phyloP scores from a whole-genome alignment of 2,888 invertebrate genomes.

The Hirtodrosophila trivittata region DNA sequence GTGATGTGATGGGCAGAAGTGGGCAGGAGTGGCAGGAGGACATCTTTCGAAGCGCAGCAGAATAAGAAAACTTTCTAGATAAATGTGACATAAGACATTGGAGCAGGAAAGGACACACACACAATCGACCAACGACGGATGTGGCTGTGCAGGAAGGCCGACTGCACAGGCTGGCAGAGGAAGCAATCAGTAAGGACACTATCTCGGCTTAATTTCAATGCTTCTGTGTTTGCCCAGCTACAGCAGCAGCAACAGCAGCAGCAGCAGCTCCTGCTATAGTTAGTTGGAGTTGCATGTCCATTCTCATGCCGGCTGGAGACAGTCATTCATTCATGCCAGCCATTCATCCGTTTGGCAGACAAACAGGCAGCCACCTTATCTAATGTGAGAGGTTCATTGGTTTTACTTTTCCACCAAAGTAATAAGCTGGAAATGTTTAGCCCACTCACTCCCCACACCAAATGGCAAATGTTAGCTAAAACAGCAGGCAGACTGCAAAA shows the following conservation, averaged over 20 bases:
- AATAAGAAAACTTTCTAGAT: constrained; percentile 76
- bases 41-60: constrained; percentile 47
- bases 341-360: constrained; percentile 62
- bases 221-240: constrained; percentile 51
- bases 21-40: constrained; percentile 23
- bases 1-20: constrained; percentile 44
- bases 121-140: constrained; percentile 66
- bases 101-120: constrained; percentile 61
- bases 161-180: constrained; percentile 57
- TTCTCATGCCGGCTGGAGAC: no score
- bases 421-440: constrained; percentile 79
- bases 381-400: constrained; percentile 80
- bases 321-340: constrained; percentile 45
- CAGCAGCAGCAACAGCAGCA: constrained; percentile 15
- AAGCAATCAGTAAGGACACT: constrained; percentile 82
- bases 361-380: constrained; percentile 72
- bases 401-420: constrained; percentile 79
- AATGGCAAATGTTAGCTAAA: constrained; percentile 49
- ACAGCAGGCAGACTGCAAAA: no score
- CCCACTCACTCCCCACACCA: constrained; percentile 12
- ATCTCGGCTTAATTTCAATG: constrained; percentile 74
- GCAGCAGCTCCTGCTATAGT: background rate
- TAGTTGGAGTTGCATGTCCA: no score
- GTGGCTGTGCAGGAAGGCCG: constrained; percentile 55
- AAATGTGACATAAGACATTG: constrained; percentile 80